Evolutionary conservation across 2,888 invertebrate species (phyloP).

Genomic region (Drosophila neutralis): DNA sequence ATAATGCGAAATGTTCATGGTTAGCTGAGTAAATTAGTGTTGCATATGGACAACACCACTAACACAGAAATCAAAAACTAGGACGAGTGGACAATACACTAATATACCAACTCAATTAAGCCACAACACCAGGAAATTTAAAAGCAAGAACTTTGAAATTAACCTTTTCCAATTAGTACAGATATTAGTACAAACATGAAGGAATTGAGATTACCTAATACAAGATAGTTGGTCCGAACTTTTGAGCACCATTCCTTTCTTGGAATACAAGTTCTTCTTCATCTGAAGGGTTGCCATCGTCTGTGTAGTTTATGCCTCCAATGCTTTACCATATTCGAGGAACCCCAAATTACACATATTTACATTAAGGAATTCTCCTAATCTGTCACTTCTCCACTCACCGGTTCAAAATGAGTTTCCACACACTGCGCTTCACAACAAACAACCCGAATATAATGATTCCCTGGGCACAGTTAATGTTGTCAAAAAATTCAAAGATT

Average conservation of each 20-base stretch:
- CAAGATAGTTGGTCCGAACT: constrained; percentile 35
- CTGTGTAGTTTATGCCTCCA: constrained; percentile 31
- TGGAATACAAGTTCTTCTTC: constrained; percentile 65
- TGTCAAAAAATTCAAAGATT: constrained; percentile 37
- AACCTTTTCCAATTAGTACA: background rate
- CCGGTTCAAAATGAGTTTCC: constrained; percentile 54
- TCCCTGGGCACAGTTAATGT: constrained; percentile 65
- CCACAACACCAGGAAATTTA: background rate
- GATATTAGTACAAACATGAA: background rate
- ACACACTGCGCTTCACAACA: constrained; percentile 66
- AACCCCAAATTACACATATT: constrained; percentile 18
- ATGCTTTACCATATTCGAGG: constrained; percentile 38
- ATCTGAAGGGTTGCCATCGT: constrained; percentile 22
- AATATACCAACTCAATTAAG: background rate
- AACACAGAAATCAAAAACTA: background rate
- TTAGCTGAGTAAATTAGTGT: background rate
- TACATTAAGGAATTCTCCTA: background rate
- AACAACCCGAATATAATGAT: constrained; percentile 74
- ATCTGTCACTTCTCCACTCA: constrained; percentile 31
- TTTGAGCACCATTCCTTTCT: constrained; percentile 18
- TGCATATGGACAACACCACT: background rate
- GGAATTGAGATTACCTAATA: constrained; percentile 44
- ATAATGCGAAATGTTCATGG: background rate
- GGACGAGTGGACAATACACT: too few relatives aligned
- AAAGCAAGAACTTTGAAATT: background rate